phyloP scores from a whole-genome alignment of 2,888 invertebrate species.

The Conus canariensis region DNA sequence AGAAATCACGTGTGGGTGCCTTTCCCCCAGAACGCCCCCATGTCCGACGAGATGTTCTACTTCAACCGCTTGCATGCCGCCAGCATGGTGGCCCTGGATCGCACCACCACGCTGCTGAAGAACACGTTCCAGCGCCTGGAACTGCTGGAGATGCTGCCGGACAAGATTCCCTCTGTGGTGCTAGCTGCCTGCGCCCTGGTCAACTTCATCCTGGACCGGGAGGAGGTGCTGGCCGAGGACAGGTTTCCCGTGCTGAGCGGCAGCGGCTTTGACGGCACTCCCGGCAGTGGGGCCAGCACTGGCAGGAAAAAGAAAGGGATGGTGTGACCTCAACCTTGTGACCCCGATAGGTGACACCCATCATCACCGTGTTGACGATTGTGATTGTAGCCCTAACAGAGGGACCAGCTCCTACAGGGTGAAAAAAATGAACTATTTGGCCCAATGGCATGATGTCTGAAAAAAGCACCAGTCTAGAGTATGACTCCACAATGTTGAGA shows the following conservation, averaged over 20 bases:
- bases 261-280: conserved; percentile 36
- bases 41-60: conserved; percentile 43
- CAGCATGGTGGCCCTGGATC: conserved; percentile 39
- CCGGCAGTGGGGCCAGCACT: conserved; percentile 24
- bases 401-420: too few relatives aligned
- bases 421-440: too few relatives aligned
- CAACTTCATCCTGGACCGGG: conserved; percentile 38
- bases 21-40: conserved; percentile 31
- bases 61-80: conserved; percentile 36
- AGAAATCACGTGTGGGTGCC: conserved; percentile 42
- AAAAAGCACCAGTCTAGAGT: too few relatives aligned
- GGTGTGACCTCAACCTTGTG: neutral
- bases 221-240: conserved; percentile 33
- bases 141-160: conserved; percentile 39
- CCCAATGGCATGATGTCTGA: too few relatives aligned
- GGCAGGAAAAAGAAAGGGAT: conserved; percentile 23
- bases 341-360: neutral
- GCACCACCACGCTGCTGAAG: conserved; percentile 33
- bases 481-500: too few relatives aligned
- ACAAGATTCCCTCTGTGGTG: conserved; percentile 41
- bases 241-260: conserved; percentile 38
- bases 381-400: too few relatives aligned
- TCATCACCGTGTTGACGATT: neutral
- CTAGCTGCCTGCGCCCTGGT: conserved; percentile 39
- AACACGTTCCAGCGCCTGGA: conserved; percentile 43